Evolutionary conservation across 2,113 vertebrate genomes (phyloP).

Genomic region (Deroptyus accipitrinus): DNA sequence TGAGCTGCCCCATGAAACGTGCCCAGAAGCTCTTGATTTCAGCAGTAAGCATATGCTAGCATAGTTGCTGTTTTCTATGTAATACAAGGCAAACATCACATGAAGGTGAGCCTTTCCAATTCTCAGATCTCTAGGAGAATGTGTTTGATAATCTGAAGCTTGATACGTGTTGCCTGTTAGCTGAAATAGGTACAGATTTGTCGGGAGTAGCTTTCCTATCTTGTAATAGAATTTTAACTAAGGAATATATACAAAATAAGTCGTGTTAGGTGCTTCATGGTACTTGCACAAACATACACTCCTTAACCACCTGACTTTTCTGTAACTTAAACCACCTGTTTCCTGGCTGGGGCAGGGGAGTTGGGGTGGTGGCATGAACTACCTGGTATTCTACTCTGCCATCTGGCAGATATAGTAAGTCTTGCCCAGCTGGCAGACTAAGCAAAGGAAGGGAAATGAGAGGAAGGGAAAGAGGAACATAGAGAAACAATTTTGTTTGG

Average conservation of each 20-base stretch:
- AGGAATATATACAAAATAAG: background rate
- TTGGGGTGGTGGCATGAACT: fast-evolving
- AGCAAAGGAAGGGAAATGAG: background rate
- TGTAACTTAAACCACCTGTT: background rate
- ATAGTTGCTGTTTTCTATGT: background rate
- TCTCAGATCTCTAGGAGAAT: background rate
- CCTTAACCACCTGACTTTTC: background rate
- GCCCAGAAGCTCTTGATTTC: background rate
- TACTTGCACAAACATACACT: background rate
- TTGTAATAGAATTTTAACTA: background rate
- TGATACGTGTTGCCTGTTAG: background rate
- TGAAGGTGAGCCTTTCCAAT: background rate
- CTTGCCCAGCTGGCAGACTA: background rate
- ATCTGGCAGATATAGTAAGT: background rate
- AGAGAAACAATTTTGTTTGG: background rate
- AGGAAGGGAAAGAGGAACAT: background rate
- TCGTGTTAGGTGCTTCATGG: background rate
- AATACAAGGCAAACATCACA: background rate
- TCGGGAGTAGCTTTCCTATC: background rate
- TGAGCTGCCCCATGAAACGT: fast-evolving
- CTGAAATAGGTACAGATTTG: background rate
- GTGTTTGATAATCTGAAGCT: background rate
- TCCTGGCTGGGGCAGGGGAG: background rate
- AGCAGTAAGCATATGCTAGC: background rate
- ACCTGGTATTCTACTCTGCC: background rate